These are phyloP conservation scores for Tachysurus fulvidraco DNA, from an alignment of 2,113 vertebrate species.

Conservation along the genomic window DNA sequence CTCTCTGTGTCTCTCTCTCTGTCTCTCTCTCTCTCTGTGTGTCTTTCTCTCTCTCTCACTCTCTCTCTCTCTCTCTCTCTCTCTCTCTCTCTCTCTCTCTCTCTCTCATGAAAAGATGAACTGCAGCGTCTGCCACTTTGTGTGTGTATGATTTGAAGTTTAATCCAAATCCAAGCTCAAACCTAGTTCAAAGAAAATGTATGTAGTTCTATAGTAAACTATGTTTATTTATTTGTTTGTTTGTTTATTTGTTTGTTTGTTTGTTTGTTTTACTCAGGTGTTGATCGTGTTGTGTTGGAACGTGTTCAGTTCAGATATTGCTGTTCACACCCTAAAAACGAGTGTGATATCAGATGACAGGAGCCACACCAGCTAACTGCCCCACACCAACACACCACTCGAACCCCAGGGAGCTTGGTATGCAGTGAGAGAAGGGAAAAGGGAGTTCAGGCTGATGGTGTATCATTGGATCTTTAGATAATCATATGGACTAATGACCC, in stretches of 20 bases:
- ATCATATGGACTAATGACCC: constrained; percentile 62
- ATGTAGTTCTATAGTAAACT: background rate
- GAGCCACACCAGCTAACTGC: constrained; percentile 16
- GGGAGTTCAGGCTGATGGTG: constrained; percentile 35
- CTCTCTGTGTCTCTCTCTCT: background rate
- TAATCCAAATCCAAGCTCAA: background rate
- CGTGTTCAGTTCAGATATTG: background rate
- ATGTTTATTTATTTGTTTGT: background rate
- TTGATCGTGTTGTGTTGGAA: background rate
- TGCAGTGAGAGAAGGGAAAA: constrained; percentile 29
- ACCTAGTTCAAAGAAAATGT: background rate
- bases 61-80: background rate
- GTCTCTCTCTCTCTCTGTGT: background rate
- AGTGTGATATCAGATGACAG: constrained; percentile 43
- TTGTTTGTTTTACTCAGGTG: background rate
- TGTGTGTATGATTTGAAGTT: background rate
- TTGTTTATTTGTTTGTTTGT: background rate
- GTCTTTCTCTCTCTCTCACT: background rate
- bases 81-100: background rate
- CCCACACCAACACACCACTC: constrained; percentile 35
- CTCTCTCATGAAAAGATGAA: background rate
- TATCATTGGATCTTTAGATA: constrained; percentile 61
- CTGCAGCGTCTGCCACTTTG: background rate
- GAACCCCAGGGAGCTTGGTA: constrained; percentile 45
- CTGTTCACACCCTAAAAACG: background rate